These are phyloP conservation scores for Eristalis pertinax DNA, from an alignment of 2,888 invertebrate species.

Conservation along the genomic window DNA sequence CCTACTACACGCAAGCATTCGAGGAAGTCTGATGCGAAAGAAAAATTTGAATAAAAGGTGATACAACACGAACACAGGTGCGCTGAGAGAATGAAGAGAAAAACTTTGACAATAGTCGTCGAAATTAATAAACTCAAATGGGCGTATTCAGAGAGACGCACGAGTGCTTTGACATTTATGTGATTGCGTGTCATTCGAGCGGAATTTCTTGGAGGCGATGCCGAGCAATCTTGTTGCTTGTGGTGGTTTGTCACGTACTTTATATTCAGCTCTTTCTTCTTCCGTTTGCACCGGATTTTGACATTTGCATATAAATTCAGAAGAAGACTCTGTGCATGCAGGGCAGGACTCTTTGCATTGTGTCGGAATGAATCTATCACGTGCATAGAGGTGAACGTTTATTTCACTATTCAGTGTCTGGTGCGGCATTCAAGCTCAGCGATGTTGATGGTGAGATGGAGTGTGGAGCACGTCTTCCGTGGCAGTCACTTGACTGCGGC, in stretches of 20 bases:
- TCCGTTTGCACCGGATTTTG: slow-evolving; percentile 24
- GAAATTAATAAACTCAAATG: slow-evolving; percentile 53
- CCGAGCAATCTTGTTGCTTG: slow-evolving; percentile 2
- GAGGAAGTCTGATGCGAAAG: not conserved
- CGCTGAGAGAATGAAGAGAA: not conserved
- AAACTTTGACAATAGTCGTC: slow-evolving; percentile 42
- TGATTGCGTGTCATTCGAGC: slow-evolving; percentile 50
- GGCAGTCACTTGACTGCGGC: not conserved
- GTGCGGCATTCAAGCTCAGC: too few relatives aligned
- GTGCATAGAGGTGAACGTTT: not conserved
- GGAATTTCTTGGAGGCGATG: slow-evolving; percentile 20
- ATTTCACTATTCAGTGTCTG: not conserved
- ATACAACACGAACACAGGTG: not conserved
- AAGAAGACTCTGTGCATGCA: not conserved
- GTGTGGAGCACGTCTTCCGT: not conserved
- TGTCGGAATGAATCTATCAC: not conserved
- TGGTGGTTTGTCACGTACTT: slow-evolving; percentile 33
- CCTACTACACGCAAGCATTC: not conserved
- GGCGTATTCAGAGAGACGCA: slow-evolving; percentile 36
- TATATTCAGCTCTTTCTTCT: slow-evolving; percentile 15
- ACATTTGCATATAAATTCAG: slow-evolving; percentile 49
- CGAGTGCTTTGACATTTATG: slow-evolving; percentile 55
- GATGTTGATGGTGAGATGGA: not conserved
- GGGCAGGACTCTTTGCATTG: not conserved
- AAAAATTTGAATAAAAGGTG: not conserved